Conservation (phyloP, 2,113 vertebrate species). For the Passer montanus region DNA sequence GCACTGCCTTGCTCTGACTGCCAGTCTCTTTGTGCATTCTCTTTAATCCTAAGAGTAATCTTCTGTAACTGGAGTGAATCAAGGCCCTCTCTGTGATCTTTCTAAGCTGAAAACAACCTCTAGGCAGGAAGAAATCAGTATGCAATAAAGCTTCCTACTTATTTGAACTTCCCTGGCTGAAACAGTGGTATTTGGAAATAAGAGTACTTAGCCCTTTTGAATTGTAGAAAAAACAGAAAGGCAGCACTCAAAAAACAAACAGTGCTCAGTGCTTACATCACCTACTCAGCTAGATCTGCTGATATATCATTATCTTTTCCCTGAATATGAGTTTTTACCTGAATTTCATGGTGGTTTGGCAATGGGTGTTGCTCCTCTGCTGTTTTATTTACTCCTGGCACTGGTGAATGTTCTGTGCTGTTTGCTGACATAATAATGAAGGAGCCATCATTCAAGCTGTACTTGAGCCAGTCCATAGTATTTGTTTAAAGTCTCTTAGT, state of each 20-base stretch:
- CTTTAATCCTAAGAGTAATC: not conserved
- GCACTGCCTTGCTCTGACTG: not conserved
- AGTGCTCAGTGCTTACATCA: not conserved
- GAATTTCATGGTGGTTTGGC: not conserved
- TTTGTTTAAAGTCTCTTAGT: not conserved
- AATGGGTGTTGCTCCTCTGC: not conserved
- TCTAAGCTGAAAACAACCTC: not conserved
- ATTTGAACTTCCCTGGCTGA: not conserved
- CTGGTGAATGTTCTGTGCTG: not conserved
- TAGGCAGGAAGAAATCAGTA: slow-evolving; percentile 13
- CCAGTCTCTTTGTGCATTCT: not conserved
- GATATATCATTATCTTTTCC: not conserved
- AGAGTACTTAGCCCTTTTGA: not conserved
- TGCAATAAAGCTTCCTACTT: slow-evolving; percentile 65
- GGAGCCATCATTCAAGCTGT: not conserved
- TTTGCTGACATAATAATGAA: not conserved
- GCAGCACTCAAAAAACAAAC: not conserved
- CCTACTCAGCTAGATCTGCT: not conserved
- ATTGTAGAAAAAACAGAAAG: not conserved
- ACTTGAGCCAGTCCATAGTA: not conserved
- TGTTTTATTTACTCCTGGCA: not conserved
- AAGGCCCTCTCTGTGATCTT: not conserved
- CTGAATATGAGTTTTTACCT: not conserved
- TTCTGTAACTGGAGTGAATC: not conserved
- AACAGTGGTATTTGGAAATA: not conserved